Conservation (phyloP, 1,140 invertebrate species). For the Bombus picipes region DNA sequence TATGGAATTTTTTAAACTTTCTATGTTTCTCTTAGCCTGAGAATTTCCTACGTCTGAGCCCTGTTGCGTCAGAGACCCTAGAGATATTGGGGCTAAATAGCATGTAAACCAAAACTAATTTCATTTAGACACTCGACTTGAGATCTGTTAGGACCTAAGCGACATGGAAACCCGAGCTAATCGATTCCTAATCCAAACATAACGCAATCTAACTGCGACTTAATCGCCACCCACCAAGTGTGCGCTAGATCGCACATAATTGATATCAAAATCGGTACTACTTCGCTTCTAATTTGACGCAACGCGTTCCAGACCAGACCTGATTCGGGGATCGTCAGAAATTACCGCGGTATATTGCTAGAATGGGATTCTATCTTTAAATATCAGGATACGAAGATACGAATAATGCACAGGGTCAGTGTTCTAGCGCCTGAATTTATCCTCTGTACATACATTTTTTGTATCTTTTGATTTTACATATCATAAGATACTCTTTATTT, state of each 20-base stretch:
- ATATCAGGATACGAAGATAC: too few relatives aligned
- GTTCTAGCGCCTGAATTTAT: too few relatives aligned
- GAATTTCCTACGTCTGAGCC: neutral
- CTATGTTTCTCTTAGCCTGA: too few relatives aligned
- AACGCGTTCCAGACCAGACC: neutral
- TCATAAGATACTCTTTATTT: too few relatives aligned
- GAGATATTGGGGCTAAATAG: neutral
- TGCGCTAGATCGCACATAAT: neutral
- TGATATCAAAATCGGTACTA: slow-evolving; percentile 9
- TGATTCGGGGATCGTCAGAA: neutral
- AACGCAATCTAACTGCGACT: slow-evolving; percentile 8
- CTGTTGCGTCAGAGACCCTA: neutral
- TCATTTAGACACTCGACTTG: too few relatives aligned
- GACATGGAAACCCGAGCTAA: neutral
- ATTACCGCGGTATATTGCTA: neutral
- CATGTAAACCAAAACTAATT: neutral
- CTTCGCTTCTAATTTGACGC: neutral
- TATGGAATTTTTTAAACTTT: too few relatives aligned
- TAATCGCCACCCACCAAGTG: slow-evolving; percentile 9
- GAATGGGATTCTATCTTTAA: too few relatives aligned
- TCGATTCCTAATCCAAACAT: slow-evolving; percentile 3
- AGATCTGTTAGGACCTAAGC: neutral
- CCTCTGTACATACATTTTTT: too few relatives aligned
- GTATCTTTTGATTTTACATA: too few relatives aligned
- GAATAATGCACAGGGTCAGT: neutral